Percentiles rank a stretch among this genome's conserved stretches.
Evolutionary conservation across 2,113 vertebrate species (phyloP).

Genomic region (Mormoops blainvillei): DNA sequence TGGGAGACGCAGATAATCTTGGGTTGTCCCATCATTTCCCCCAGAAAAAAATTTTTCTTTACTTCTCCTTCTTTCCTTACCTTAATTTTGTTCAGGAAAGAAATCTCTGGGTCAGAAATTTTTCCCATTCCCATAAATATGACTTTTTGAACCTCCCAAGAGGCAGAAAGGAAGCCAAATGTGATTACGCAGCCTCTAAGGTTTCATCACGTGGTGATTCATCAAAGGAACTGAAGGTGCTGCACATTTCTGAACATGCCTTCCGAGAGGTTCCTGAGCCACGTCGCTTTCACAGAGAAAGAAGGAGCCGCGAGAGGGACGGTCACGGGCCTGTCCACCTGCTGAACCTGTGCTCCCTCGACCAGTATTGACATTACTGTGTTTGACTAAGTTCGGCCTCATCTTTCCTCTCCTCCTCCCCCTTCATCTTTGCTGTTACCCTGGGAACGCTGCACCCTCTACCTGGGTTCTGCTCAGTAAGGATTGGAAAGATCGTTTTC

Average conservation of each 20-base stretch:
- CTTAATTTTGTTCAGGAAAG: background rate
- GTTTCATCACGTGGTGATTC: background rate
- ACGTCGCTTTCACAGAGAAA: background rate
- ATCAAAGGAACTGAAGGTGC: background rate
- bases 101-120: slow-evolving; percentile 17
- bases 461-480: background rate
- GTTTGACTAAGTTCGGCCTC: too few relatives aligned
- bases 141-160: background rate
- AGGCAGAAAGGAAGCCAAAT: background rate
- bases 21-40: background rate
- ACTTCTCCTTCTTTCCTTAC: background rate
- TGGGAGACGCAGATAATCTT: background rate
- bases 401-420: background rate
- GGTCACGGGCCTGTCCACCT: background rate
- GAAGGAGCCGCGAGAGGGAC: too few relatives aligned
- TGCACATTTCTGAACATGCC: background rate
- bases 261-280: background rate
- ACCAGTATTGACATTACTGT: background rate
- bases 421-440: background rate
- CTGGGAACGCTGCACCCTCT: background rate
- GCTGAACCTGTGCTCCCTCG: background rate
- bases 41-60: background rate
- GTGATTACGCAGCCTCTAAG: background rate
- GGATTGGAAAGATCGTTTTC: background rate
- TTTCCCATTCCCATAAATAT: background rate